phyloP scores from a whole-genome alignment of 2,888 invertebrate species.

The Mythimna albipuncta region DNA sequence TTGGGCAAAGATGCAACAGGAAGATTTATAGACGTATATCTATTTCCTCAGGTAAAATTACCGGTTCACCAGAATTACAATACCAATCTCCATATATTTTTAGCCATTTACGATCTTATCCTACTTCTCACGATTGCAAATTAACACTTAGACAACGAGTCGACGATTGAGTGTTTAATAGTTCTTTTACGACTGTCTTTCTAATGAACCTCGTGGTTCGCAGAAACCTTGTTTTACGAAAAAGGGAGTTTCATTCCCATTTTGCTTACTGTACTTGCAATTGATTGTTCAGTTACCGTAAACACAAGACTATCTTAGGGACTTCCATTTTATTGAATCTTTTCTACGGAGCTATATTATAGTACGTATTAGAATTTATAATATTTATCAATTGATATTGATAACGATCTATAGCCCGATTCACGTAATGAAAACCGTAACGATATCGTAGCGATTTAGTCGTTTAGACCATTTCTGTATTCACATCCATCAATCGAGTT shows the following conservation, averaged over 20 bases:
- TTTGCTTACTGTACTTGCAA: background rate
- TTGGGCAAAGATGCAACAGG: background rate
- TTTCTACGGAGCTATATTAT: background rate
- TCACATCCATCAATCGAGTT: too few relatives aligned
- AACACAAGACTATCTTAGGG: background rate
- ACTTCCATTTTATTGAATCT: background rate
- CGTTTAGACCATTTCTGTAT: too few relatives aligned
- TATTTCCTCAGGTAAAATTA: too few relatives aligned
- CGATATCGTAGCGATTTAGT: too few relatives aligned
- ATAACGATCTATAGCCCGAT: background rate
- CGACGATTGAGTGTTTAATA: slow-evolving; percentile 21
- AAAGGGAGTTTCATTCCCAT: slow-evolving; percentile 7
- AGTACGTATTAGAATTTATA: background rate
- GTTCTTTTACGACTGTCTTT: slow-evolving; percentile 23
- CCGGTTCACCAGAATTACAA: too few relatives aligned
- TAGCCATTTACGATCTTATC: background rate
- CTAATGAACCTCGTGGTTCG: slow-evolving; percentile 4
- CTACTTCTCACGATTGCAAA: slow-evolving; percentile 24
- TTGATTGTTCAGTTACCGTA: background rate
- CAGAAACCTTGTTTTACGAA: background rate
- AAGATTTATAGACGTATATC: background rate
- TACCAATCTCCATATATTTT: background rate
- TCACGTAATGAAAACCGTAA: too few relatives aligned
- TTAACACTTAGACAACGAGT: slow-evolving; percentile 14
- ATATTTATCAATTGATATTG: background rate